A percentile compares a stretch with the other conserved stretches of the same genome.
Evolutionary conservation across 2,888 invertebrate genomes (phyloP).

Genomic region (Gnatocerus cornutus): DNA sequence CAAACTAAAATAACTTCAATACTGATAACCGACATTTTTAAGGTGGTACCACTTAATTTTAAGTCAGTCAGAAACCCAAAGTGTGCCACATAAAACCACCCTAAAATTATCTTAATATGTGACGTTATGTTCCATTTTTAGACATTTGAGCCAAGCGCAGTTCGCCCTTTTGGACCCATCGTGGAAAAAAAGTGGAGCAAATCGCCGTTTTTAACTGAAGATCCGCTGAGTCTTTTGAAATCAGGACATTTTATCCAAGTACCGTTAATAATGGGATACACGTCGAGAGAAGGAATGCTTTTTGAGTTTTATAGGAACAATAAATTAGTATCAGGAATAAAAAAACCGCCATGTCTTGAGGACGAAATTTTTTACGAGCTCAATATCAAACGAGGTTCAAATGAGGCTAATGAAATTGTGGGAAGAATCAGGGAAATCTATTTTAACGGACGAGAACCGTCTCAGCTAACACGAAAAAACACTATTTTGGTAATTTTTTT

Average conservation of each 20-base stretch:
- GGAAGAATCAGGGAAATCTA: conserved; percentile 13
- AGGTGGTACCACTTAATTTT: too few species aligned
- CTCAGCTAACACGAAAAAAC: neutral
- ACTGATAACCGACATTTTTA: too few species aligned
- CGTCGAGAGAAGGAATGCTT: conserved; percentile 60
- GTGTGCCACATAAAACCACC: neutral
- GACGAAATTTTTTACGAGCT: conserved; percentile 43
- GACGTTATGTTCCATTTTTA: neutral
- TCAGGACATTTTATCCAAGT: conserved; percentile 59
- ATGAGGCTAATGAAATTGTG: neutral
- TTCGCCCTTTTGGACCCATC: conserved; percentile 51
- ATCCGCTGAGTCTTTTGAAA: conserved; percentile 56
- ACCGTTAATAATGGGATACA: conserved; percentile 60
- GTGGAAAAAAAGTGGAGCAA: conserved; percentile 52
- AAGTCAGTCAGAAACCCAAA: neutral
- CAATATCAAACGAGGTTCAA: neutral
- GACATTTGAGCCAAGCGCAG: neutral
- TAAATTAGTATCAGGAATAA: too few species aligned
- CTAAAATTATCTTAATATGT: neutral
- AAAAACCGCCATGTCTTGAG: conserved; percentile 43
- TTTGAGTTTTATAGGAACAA: conserved; percentile 48
- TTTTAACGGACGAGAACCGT: neutral
- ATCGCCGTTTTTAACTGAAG: conserved; percentile 55
- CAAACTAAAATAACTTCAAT: too few species aligned
- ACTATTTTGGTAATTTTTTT: neutral